Evolutionary conservation across 2,797 vertebrate species (phyloP), one percentile per base, ranked within the genome.

Genomic region (Amblyopsis hoosieri): DNA sequence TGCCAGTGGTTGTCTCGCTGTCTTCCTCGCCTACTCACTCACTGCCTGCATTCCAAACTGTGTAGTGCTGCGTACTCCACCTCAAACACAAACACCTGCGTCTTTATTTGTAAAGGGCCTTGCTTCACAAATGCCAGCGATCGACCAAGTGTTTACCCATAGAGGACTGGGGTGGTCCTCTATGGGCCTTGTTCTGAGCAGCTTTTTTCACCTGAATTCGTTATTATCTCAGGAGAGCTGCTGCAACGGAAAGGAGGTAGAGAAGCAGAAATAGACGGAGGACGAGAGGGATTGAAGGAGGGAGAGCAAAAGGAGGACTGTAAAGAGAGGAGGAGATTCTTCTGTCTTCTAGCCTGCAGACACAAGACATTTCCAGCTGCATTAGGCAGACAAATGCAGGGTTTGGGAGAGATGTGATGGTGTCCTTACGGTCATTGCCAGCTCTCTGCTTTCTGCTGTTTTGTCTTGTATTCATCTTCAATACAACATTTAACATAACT

Each of bases 201-300:
- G 17, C 48, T 10, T 51, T 74, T 64, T 72, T 66, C 31, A 53
- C 4, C 19, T 63, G 12, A n/a, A 68, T 71, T 81, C 85, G 82
- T 75, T 81, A 83, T 83, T 75, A 72, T 82, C 71, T 78, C 71
- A 71, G 74, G 84, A 78, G 71, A 77, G 58, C 62, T 71, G 64
- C 29, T 3, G 67, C 64, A 64, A 71, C 61, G 46, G n/a, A 13
- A n/a, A 19, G 4, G 59, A 17, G 23, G 31, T 50, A 42, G 48
- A 50, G 6, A 17, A 29, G 46, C 42, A 33, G 57, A 57, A 57
- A 45, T 50, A 64, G 45, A 52, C 7, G 19, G 53, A 47, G 4
- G 17, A 10, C 14, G 15, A 23, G 37, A 66, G 42, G 42, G 33
- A 51, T 10, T 11, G 19, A 12, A n/a, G 10, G 12, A 59, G 2